phyloP scores from a whole-genome alignment of 2,888 invertebrate genomes.

The Cephonodes hylas region DNA sequence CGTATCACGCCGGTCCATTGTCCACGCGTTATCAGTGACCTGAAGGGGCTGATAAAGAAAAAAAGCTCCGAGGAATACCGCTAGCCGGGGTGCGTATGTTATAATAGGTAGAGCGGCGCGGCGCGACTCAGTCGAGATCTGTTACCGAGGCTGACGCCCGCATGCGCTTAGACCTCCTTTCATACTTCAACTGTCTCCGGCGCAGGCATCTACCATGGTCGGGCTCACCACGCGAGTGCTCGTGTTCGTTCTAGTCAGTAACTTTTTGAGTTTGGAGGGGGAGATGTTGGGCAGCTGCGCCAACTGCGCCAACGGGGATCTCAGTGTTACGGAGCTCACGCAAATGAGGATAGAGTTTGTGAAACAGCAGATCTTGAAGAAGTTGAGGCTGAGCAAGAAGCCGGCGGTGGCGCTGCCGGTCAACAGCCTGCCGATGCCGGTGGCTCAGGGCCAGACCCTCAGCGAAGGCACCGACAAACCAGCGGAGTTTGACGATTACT shows the following conservation, averaged over 20 bases:
- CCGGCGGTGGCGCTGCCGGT: constrained; percentile 84
- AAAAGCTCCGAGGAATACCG: constrained; percentile 13
- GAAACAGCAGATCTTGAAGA: constrained; percentile 91
- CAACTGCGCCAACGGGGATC: constrained; percentile 70
- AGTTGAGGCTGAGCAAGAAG: constrained; percentile 87
- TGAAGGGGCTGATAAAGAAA: constrained; percentile 12
- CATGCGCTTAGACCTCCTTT: constrained; percentile 62
- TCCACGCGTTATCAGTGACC: constrained; percentile 28
- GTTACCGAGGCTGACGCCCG: constrained; percentile 45
- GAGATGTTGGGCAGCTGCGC: constrained; percentile 60
- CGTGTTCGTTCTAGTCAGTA: constrained; percentile 60
- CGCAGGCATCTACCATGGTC: constrained; percentile 54
- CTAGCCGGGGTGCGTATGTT: not conserved
- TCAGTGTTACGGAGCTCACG: constrained; percentile 80
- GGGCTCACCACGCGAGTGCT: constrained; percentile 45
- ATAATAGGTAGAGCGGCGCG: not conserved
- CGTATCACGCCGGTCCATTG: constrained; percentile 44
- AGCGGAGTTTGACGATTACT: constrained; percentile 87
- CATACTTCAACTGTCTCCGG: constrained; percentile 62
- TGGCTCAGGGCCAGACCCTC: constrained; percentile 86
- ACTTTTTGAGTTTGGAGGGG: constrained; percentile 53
- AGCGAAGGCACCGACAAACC: constrained; percentile 81
- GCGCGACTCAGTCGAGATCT: constrained; percentile 48
- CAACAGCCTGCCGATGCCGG: constrained; percentile 86
- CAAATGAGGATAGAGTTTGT: constrained; percentile 89